Evolutionary conservation across 2,113 vertebrate species (phyloP).

Genomic region (Sphyrna mokarran): DNA sequence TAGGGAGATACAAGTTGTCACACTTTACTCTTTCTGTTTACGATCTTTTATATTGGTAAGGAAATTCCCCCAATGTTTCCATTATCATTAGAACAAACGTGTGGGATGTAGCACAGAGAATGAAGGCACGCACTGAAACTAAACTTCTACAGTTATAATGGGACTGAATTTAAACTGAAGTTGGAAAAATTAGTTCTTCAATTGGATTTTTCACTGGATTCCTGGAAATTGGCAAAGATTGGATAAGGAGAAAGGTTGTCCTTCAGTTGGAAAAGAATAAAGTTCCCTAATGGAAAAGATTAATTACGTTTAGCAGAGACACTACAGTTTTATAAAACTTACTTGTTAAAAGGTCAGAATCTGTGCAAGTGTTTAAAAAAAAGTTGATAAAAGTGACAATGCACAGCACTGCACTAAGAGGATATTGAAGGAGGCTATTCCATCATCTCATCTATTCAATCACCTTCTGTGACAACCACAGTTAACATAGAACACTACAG

Average conservation of each 20-base stretch:
- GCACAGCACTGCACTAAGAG: not conserved
- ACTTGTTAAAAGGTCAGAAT: not conserved
- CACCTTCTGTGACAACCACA: not conserved
- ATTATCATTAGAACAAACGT: not conserved
- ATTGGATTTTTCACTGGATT: too few species aligned
- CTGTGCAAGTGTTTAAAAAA: not conserved
- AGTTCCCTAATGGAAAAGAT: not conserved
- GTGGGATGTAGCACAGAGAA: not conserved
- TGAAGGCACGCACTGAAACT: not conserved
- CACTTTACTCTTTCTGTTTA: not conserved
- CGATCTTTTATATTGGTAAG: not conserved
- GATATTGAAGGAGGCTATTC: not conserved
- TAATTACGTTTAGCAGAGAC: not conserved
- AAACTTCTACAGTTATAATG: not conserved
- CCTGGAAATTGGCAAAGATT: too few species aligned
- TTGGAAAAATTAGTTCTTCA: not conserved
- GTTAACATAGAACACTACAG: not conserved
- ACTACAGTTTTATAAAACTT: not conserved
- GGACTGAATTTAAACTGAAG: not conserved
- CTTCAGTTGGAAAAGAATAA: not conserved
- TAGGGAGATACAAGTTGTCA: not conserved
- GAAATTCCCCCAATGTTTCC: not conserved
- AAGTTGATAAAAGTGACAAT: too few species aligned
- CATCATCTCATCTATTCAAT: not conserved
- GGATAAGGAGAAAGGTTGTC: not conserved